Percentiles rank a stretch among this genome's conserved stretches.
These are phyloP conservation scores for Mastacembelus armatus DNA, from an alignment of 2,797 vertebrate genomes.

Conservation along the genomic window DNA sequence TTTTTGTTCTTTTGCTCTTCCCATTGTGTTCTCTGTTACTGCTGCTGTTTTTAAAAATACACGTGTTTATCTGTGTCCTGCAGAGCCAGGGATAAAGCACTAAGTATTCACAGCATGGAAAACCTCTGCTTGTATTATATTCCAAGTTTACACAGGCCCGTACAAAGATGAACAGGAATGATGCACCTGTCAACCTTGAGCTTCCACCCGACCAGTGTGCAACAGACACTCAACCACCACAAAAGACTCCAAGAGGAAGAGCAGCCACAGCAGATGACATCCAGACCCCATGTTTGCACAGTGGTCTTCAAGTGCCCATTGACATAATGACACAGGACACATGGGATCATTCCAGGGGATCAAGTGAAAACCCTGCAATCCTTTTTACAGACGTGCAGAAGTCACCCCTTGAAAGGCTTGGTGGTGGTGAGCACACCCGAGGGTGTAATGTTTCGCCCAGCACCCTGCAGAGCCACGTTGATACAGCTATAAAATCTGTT, in stretches of 20 bases:
- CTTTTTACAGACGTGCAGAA: conserved; percentile 65
- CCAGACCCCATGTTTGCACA: conserved; percentile 38
- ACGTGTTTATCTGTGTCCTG: conserved; percentile 58
- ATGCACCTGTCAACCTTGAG: conserved; percentile 70
- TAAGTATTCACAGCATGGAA: conserved; percentile 73
- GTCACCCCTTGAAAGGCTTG: conserved; percentile 49
- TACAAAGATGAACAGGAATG: conserved; percentile 67
- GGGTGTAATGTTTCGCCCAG: conserved; percentile 63
- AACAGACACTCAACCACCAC: conserved; percentile 23
- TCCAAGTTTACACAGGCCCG: conserved; percentile 74
- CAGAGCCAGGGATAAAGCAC: conserved; percentile 64
- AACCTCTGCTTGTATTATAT: conserved; percentile 73
- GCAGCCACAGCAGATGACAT: conserved; percentile 46
- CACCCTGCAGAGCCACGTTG: conserved; percentile 55
- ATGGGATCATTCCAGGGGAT: conserved; percentile 71
- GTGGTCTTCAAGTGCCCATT: conserved; percentile 39
- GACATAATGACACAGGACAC: conserved; percentile 54
- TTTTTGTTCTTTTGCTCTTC: conserved; percentile 11
- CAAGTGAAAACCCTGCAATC: conserved; percentile 58
- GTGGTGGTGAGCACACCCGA: conserved; percentile 37
- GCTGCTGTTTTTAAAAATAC: conserved; percentile 66
- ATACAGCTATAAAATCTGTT: conserved; percentile 65
- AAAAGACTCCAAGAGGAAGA: conserved; percentile 41
- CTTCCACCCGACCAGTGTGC: conserved; percentile 36
- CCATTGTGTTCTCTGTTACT: conserved; percentile 31